Percentiles rank a stretch among this genome's conserved stretches.
Conservation (phyloP, 1,140 invertebrate species). For the Stegodyphus mimosarum region DNA sequence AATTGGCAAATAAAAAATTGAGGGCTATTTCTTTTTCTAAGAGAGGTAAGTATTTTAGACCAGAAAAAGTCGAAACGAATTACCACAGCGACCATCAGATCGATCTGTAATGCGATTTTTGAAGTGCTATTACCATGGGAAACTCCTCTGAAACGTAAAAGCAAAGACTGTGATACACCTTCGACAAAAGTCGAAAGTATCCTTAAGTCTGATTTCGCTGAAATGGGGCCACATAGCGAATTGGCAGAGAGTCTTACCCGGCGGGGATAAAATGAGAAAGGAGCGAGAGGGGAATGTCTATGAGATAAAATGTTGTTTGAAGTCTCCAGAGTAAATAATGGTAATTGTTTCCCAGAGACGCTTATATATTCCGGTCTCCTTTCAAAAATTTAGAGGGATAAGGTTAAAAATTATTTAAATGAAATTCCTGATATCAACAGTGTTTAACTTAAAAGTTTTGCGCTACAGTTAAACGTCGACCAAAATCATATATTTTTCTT, state of each 20-base stretch:
- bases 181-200: conserved; percentile 27
- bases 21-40: conserved; percentile 27
- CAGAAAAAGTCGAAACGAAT: conserved; percentile 52
- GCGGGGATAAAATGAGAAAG: neutral
- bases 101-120: conserved; percentile 48
- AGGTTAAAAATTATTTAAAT: too few relatives aligned
- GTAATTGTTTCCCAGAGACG: too few relatives aligned
- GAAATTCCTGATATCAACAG: too few relatives aligned
- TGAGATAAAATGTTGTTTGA: conserved; percentile 3
- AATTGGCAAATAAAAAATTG: conserved; percentile 60
- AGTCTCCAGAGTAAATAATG: too few relatives aligned
- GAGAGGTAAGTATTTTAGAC: conserved; percentile 25
- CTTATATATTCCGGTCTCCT: too few relatives aligned
- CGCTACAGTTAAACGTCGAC: too few relatives aligned
- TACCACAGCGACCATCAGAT: conserved; percentile 55
- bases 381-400: too few relatives aligned
- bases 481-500: too few relatives aligned
- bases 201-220: conserved; percentile 46
- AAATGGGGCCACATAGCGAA: conserved; percentile 23
- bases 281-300: conserved; percentile 7
- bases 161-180: conserved; percentile 38
- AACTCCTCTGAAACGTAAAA: conserved; percentile 27
- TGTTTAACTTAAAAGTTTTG: too few relatives aligned
- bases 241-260: neutral
- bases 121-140: conserved; percentile 53